Evolutionary conservation across 2,888 invertebrate species (phyloP).

Genomic region (Muschampia plurimacula): DNA sequence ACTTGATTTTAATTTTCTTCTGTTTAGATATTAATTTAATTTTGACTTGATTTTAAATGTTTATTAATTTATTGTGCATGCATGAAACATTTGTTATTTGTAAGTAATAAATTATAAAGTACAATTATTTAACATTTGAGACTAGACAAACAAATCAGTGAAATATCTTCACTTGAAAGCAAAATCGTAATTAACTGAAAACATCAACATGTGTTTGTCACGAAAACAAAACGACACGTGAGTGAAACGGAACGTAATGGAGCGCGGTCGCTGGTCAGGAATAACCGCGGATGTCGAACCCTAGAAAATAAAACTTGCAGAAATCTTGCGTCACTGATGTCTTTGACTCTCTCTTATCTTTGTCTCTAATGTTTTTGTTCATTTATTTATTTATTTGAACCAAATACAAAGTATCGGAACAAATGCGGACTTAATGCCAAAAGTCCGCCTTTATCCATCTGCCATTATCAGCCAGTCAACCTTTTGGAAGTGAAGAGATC

Average conservation of each 20-base stretch:
- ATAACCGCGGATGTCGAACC: slow-evolving; percentile 22
- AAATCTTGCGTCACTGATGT: not conserved
- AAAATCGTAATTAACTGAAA: not conserved
- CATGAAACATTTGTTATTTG: no score
- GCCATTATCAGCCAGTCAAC: no score
- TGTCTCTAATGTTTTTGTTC: not conserved
- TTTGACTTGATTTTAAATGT: no score
- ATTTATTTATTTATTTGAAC: not conserved
- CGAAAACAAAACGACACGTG: slow-evolving; percentile 11
- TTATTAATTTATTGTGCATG: no score
- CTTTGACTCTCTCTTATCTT: not conserved
- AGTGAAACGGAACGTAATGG: not conserved
- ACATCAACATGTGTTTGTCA: slow-evolving; percentile 5
- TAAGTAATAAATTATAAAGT: no score
- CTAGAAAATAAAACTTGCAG: slow-evolving; percentile 20
- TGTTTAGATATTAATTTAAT: no score
- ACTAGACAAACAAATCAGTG: not conserved
- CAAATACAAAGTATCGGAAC: no score
- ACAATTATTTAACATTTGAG: not conserved
- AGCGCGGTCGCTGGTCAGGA: not conserved
- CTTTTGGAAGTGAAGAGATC: no score
- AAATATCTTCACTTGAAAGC: slow-evolving; percentile 2
- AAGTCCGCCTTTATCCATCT: no score
- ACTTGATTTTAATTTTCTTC: no score
- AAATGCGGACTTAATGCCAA: no score